Evolutionary conservation across 1,140 invertebrate species (phyloP), one percentile per base, ranked within the genome.

Genomic region (Papilio dardanus): DNA sequence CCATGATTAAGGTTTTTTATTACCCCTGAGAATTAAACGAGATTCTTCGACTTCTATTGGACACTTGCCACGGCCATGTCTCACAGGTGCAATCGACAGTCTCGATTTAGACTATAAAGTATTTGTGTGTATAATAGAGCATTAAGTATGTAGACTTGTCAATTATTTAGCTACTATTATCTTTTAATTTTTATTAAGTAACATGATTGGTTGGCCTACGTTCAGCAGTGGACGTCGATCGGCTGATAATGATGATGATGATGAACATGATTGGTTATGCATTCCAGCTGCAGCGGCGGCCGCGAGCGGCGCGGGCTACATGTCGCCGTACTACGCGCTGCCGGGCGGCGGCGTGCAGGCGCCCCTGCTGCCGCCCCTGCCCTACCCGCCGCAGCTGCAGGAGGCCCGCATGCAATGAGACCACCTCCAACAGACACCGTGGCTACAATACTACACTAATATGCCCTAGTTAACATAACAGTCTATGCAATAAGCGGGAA

Each of bases 301-400:
- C 10, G 92, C 93, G 1, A 95, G 95, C 37, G 94, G 95, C 19
- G 95, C 96, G 7, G 95, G 96, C 80, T 96, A 96, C 86, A 94
- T 96, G 90, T 95, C 95, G n/a, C 96, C 96, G 0, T 96, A 96
- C 83, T 93, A 93, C 82, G 95, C 96, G 37, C 87, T 96, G 76
- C 96, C 95, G 73, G 92, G 96, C 50, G 95, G 94, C 12, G 94
- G 94, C 79, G 95, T 95, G 24, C 93, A 96, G 74, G 95, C 94
- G 4, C 95, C 95, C 5, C 96, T 96, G 76, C 95, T 93, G 6
- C 93, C 90, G 0, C 90, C 87, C 0, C 88, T 93, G 4, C 82
- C 89, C 0, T 93, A 93, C 77, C 93, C 93, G 16, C 93, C 90
- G n/a, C 88, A 88, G 71, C 84, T 94, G 1, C 93, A 94, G 80